Conservation (phyloP, 2,797 vertebrate species). For the Heterohyrax brucei region DNA sequence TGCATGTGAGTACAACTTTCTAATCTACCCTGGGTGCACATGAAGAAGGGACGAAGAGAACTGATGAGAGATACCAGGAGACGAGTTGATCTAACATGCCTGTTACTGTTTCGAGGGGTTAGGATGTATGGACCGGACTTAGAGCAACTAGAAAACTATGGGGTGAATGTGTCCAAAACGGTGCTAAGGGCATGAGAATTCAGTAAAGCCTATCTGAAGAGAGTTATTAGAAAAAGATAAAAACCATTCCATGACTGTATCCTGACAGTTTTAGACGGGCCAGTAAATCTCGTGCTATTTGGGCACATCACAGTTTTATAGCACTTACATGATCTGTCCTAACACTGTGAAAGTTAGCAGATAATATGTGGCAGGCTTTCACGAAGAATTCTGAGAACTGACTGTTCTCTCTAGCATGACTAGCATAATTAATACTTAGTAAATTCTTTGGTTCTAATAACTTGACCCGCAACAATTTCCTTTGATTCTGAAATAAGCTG, state of each 20-base stretch:
- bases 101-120: background rate
- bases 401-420: background rate
- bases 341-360: background rate
- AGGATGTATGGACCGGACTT: background rate
- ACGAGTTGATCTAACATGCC: rapidly evolving
- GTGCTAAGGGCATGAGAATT: background rate
- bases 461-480: background rate
- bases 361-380: background rate
- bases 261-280: background rate
- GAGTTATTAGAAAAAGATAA: background rate
- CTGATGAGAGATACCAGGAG: background rate
- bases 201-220: background rate
- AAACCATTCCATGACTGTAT: background rate
- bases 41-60: background rate
- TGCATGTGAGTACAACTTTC: background rate
- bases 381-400: background rate
- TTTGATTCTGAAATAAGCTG: slow-evolving; percentile 17
- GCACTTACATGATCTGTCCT: background rate
- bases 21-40: background rate
- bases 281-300: background rate
- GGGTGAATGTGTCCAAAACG: background rate
- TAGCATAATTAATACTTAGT: background rate
- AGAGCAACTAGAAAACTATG: background rate
- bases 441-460: slow-evolving; percentile 43
- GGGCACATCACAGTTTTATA: background rate